Evolutionary conservation across 1,140 invertebrate species (phyloP).

Genomic region (Dufourea novaeangliae): DNA sequence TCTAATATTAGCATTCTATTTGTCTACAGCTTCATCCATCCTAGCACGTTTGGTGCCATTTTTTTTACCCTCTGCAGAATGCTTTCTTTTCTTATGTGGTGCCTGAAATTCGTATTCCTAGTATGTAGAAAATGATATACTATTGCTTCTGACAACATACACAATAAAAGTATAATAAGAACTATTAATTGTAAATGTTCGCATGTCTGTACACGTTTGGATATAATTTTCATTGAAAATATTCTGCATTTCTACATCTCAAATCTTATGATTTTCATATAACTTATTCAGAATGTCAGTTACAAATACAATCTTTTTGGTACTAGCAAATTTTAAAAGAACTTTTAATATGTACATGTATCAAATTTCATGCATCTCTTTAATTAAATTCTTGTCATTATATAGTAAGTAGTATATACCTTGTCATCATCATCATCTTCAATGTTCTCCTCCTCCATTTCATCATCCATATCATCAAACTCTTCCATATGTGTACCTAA

Average conservation of each 20-base stretch:
- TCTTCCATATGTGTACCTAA: conserved; percentile 86
- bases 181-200: not conserved
- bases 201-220: not conserved
- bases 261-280: not conserved
- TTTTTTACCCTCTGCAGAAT: conserved; percentile 80
- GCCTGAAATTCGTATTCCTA: conserved; percentile 80
- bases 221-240: conserved; percentile 21
- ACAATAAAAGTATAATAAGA: conserved; percentile 49
- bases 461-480: conserved; percentile 89
- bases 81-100: conserved; percentile 81
- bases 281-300: conserved; percentile 41
- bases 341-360: conserved; percentile 39
- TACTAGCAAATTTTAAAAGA: not conserved
- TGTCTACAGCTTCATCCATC: conserved; percentile 79
- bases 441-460: conserved; percentile 89
- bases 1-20: conserved; percentile 66
- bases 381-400: not conserved
- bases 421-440: conserved; percentile 89
- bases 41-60: conserved; percentile 81
- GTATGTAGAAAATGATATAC: conserved; percentile 65
- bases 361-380: not conserved
- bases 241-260: conserved; percentile 36
- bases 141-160: conserved; percentile 49
- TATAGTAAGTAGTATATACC: conserved; percentile 60
- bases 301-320: conserved; percentile 31